Evolutionary conservation across 2,113 vertebrate genomes (phyloP).

Genomic region (Rhinogobius similis): DNA sequence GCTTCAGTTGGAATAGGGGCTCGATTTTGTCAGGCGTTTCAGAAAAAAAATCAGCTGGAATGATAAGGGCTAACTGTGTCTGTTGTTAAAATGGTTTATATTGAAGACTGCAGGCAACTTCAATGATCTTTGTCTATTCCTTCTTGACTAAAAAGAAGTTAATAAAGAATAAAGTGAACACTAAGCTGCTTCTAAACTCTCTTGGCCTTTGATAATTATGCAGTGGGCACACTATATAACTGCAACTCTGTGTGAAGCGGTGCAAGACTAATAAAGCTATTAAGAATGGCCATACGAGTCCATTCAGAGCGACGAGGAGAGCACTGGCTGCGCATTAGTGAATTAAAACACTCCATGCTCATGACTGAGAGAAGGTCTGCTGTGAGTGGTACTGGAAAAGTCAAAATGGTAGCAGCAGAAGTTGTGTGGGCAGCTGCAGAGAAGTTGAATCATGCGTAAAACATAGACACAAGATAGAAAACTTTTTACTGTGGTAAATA

Average conservation of each 20-base stretch:
- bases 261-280: constrained; percentile 42
- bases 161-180: constrained; percentile 44
- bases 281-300: constrained; percentile 6
- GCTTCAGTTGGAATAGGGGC: no score
- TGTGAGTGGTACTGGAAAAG: constrained; percentile 22
- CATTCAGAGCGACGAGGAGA: constrained; percentile 8
- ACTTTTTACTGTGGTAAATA: not conserved
- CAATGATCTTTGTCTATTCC: no score
- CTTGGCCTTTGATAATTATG: constrained; percentile 54
- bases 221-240: constrained; percentile 29
- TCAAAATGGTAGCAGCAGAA: constrained; percentile 23
- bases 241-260: constrained; percentile 47
- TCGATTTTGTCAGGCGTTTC: no score
- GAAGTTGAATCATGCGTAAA: constrained; percentile 27
- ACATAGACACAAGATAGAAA: constrained; percentile 13
- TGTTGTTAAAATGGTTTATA: no score
- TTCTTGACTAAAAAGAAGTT: constrained; percentile 29
- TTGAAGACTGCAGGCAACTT: no score
- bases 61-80: no score
- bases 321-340: constrained; percentile 1
- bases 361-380: constrained; percentile 2
- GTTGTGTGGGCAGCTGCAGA: constrained; percentile 21
- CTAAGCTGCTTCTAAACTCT: constrained; percentile 33
- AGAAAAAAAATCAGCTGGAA: no score
- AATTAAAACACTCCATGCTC: constrained; percentile 3